Percentiles rank a stretch among this genome's conserved stretches.
Evolutionary conservation across 2,797 vertebrate species (phyloP).

Genomic region (Sebastes miniatus): DNA sequence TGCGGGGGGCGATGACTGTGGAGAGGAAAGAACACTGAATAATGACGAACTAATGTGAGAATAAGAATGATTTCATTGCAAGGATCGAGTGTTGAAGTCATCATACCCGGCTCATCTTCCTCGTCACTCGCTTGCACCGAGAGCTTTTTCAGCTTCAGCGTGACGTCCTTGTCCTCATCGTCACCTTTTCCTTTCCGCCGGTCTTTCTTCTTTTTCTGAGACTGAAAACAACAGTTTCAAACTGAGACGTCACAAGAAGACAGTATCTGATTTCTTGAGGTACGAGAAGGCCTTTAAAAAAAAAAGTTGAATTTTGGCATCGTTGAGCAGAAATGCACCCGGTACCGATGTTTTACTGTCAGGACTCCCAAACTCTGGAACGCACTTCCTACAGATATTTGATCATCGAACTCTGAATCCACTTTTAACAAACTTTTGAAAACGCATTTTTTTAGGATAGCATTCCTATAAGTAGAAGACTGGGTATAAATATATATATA

Average conservation of each 20-base stretch:
- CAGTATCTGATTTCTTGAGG: background rate
- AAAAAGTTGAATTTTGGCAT: background rate
- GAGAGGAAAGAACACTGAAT: background rate
- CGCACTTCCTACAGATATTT: too few relatives aligned
- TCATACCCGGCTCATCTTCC: slow-evolving; percentile 81
- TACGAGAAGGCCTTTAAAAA: background rate
- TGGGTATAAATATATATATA: too few relatives aligned
- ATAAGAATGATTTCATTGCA: fast-evolving
- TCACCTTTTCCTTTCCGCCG: slow-evolving; percentile 82
- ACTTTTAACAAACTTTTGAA: too few relatives aligned
- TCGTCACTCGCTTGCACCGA: slow-evolving; percentile 87
- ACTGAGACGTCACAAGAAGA: background rate
- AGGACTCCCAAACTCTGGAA: too few relatives aligned
- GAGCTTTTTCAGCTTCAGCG: slow-evolving; percentile 86
- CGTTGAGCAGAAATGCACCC: background rate
- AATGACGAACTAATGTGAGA: background rate
- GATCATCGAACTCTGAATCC: too few relatives aligned
- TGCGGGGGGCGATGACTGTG: slow-evolving; percentile 66
- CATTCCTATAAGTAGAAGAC: too few relatives aligned
- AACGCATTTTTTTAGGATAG: too few relatives aligned
- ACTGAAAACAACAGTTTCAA: slow-evolving; percentile 30
- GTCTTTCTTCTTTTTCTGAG: slow-evolving; percentile 89
- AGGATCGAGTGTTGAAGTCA: too few relatives aligned
- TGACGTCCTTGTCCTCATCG: slow-evolving; percentile 82
- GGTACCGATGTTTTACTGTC: too few relatives aligned